Conservation (phyloP, 2,888 invertebrate genomes). For the Luffia ferchaultella region DNA sequence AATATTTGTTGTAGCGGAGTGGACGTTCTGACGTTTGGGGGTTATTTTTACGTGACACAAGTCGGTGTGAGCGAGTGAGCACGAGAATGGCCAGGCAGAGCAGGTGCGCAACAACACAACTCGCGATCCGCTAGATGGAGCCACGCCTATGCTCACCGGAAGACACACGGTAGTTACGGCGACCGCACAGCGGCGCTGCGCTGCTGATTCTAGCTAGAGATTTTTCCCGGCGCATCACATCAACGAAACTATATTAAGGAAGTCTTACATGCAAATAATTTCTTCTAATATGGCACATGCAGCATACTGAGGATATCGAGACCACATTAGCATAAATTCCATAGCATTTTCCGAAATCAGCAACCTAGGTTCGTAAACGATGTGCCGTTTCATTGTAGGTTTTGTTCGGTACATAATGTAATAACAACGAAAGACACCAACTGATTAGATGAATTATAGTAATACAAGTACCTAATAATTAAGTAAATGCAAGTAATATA, state of each 20-base stretch:
- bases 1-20: constrained; percentile 40
- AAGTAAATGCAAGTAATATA: too few species aligned
- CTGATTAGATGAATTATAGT: too few species aligned
- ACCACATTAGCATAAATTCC: too few species aligned
- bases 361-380: too few species aligned
- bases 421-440: too few species aligned
- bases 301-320: too few species aligned
- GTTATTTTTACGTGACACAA: constrained; percentile 62
- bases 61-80: constrained; percentile 33
- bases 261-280: neutral
- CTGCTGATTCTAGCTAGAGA: constrained; percentile 58
- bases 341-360: too few species aligned
- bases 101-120: constrained; percentile 39
- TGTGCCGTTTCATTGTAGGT: too few species aligned
- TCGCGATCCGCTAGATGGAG: constrained; percentile 45
- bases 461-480: too few species aligned
- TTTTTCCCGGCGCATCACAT: constrained; percentile 57
- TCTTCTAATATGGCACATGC: too few species aligned
- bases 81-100: constrained; percentile 27
- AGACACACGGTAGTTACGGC: constrained; percentile 53
- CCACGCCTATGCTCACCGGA: constrained; percentile 25
- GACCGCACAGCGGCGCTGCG: constrained; percentile 57
- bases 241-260: constrained; percentile 22
- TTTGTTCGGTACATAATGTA: too few species aligned
- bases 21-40: constrained; percentile 40